Evolutionary conservation across 64 coral and sea anemone species (phyloP).

Genomic region (Platygyra sinensis): DNA sequence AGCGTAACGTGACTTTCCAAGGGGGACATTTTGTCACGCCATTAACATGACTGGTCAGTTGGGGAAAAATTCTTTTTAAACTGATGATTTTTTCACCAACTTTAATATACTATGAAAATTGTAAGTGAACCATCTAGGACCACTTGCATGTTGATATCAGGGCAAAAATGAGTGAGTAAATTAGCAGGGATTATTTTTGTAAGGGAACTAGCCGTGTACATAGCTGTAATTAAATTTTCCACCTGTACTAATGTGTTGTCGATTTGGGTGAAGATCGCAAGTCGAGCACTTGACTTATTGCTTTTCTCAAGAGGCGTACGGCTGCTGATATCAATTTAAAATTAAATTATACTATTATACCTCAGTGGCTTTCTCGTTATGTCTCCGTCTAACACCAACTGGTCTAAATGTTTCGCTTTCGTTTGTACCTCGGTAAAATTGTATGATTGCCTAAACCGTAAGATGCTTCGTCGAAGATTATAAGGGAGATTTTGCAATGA

Average conservation of each 20-base stretch:
- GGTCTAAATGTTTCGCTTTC: too few relatives aligned
- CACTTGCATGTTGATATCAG: not conserved
- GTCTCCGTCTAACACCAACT: not conserved
- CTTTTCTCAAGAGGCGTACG: not conserved
- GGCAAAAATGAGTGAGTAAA: conserved; percentile 13
- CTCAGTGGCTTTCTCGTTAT: not conserved
- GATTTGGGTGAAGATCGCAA: not conserved
- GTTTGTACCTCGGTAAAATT: too few relatives aligned
- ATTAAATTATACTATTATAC: not conserved
- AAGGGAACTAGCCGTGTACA: conserved; percentile 26
- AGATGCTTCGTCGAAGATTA: too few relatives aligned
- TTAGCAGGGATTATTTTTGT: conserved; percentile 45
- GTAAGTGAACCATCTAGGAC: not conserved
- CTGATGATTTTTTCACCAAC: not conserved
- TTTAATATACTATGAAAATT: not conserved
- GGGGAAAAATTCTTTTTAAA: not conserved
- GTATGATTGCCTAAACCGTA: too few relatives aligned
- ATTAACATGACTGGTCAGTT: not conserved
- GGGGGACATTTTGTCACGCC: not conserved
- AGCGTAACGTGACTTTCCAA: not conserved
- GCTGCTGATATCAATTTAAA: not conserved
- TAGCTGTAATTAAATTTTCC: conserved; percentile 25
- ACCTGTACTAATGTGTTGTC: not conserved
- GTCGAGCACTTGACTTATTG: not conserved
- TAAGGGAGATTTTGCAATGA: too few relatives aligned